Conservation (phyloP, 2,888 invertebrate species). For the Cataglyphis cursor region DNA sequence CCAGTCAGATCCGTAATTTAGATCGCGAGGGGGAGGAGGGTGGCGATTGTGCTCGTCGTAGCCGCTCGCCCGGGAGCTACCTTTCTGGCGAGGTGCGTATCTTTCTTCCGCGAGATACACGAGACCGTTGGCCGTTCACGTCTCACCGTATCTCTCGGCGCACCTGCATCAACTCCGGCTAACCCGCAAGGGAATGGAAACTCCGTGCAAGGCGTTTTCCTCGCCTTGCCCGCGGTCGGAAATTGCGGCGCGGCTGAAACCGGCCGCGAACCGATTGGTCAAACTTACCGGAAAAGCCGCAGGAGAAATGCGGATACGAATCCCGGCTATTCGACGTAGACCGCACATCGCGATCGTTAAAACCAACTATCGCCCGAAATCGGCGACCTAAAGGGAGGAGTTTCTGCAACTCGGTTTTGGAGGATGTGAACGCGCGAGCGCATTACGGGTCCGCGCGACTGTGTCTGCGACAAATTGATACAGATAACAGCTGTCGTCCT, state of each 20-base stretch:
- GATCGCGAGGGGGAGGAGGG: slow-evolving; percentile 9
- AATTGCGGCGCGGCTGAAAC: slow-evolving; percentile 46
- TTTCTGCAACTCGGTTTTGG: slow-evolving; percentile 50
- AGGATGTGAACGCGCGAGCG: slow-evolving; percentile 40
- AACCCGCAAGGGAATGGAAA: slow-evolving; percentile 52
- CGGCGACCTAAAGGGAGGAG: slow-evolving; percentile 30
- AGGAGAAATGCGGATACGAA: background rate
- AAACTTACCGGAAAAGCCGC: slow-evolving; percentile 52
- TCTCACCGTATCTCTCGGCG: slow-evolving; percentile 38
- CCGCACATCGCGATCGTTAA: slow-evolving; percentile 42
- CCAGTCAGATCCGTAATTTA: slow-evolving; percentile 65
- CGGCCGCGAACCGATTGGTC: slow-evolving; percentile 39
- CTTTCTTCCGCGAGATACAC: slow-evolving; percentile 48
- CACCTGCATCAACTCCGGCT: slow-evolving; percentile 49
- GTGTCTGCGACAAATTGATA: slow-evolving; percentile 44
- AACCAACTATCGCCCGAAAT: slow-evolving; percentile 46
- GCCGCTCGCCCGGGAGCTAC: slow-evolving; percentile 45
- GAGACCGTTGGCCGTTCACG: slow-evolving; percentile 7
- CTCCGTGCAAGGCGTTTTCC: slow-evolving; percentile 51
- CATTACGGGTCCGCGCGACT: slow-evolving; percentile 31
- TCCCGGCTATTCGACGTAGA: background rate
- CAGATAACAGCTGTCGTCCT: slow-evolving; percentile 45
- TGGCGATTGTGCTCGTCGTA: background rate
- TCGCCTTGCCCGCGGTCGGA: slow-evolving; percentile 39
- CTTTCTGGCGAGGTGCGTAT: slow-evolving; percentile 38